phyloP scores from a whole-genome alignment of 2,113 vertebrate species.

The Leiothrix lutea region DNA sequence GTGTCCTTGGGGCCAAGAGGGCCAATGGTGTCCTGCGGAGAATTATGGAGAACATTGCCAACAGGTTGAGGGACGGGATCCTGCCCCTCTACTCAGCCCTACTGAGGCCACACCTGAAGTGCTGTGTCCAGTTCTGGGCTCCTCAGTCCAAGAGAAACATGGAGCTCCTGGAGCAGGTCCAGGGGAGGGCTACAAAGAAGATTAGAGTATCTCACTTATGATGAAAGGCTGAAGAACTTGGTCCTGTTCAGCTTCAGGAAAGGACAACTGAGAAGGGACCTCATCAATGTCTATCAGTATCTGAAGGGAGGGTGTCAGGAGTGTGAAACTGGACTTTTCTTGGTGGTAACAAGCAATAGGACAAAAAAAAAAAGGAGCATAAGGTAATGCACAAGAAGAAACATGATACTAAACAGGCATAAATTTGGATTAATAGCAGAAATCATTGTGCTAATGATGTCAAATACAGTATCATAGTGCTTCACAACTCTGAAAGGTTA shows the following conservation, averaged over 20 bases:
- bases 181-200: background rate
- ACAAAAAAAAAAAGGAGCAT: too few species aligned
- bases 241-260: too few species aligned
- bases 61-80: fast-evolving
- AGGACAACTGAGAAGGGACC: background rate
- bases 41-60: background rate
- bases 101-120: background rate
- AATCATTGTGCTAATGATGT: background rate
- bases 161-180: background rate
- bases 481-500: background rate
- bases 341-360: background rate
- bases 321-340: background rate
- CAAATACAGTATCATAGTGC: background rate
- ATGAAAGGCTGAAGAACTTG: background rate
- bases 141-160: background rate
- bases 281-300: background rate
- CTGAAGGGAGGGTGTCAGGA: background rate
- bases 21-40: background rate
- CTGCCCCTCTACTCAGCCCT: background rate
- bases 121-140: background rate
- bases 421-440: background rate
- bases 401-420: background rate
- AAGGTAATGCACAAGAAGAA: background rate
- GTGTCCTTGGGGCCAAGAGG: background rate
- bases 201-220: background rate